Percentiles rank a stretch among this genome's conserved stretches.
Conservation (phyloP, 2,797 vertebrate genomes). For the Oreonectes daqikongensis region DNA sequence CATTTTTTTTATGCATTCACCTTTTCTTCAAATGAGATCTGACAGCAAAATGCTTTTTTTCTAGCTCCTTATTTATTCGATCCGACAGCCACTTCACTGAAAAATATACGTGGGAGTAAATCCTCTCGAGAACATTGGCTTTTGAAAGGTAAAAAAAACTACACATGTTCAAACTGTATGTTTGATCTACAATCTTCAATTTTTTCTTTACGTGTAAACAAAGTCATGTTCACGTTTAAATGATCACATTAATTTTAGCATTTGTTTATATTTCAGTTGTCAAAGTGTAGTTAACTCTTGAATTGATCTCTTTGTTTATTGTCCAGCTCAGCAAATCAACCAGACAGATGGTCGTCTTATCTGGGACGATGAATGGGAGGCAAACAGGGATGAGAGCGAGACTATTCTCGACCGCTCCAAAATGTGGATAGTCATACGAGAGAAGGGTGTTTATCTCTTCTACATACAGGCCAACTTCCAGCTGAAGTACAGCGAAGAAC, state of each 20-base stretch:
- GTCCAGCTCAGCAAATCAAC: not conserved
- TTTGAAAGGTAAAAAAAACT: no score
- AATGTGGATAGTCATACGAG: constrained; percentile 23
- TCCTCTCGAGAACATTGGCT: not conserved
- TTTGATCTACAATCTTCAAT: no score
- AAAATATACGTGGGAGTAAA: not conserved
- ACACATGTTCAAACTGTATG: no score
- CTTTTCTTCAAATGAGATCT: not conserved
- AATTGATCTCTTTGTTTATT: not conserved
- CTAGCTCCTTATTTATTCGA: not conserved
- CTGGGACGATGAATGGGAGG: constrained; percentile 29
- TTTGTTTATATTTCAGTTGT: no score
- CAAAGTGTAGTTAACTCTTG: no score
- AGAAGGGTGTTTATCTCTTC: constrained; percentile 50
- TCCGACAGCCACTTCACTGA: not conserved
- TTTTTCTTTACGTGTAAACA: no score
- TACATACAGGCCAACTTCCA: constrained; percentile 51
- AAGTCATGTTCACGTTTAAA: no score
- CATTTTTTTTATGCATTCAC: not conserved
- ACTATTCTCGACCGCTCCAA: constrained; percentile 20
- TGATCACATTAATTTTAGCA: no score
- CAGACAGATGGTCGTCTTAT: not conserved
- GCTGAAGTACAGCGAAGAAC: not conserved
- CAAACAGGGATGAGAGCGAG: not conserved
- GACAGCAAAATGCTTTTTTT: not conserved